These are phyloP conservation scores for Hucho hucho DNA, from an alignment of 2,113 vertebrate species.

Conservation along the genomic window DNA sequence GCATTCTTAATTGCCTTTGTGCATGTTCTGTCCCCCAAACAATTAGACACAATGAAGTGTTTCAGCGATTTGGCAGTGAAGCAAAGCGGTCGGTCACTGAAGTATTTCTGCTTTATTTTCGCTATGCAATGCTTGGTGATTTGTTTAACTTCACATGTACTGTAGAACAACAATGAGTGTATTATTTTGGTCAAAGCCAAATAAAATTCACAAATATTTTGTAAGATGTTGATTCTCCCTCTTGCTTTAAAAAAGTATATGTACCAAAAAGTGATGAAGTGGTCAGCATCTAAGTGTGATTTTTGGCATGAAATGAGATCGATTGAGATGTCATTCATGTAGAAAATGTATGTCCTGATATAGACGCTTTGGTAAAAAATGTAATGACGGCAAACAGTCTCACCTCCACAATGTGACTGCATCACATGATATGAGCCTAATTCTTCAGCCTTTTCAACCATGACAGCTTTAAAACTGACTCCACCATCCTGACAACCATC, in stretches of 20 bases:
- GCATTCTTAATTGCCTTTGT: slow-evolving; percentile 58
- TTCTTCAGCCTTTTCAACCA: neutral
- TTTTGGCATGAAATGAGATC: neutral
- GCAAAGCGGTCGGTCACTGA: slow-evolving; percentile 9
- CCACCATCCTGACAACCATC: slow-evolving; percentile 10
- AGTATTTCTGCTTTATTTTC: slow-evolving; percentile 42
- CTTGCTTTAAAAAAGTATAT: neutral
- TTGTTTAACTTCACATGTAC: slow-evolving; percentile 28
- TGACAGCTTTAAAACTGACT: neutral
- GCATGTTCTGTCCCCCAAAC: slow-evolving; percentile 53
- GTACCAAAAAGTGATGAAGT: neutral
- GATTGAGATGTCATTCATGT: slow-evolving; percentile 7
- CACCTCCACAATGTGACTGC: slow-evolving; percentile 5
- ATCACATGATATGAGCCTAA: neutral
- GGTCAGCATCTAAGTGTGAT: neutral
- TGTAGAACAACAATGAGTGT: slow-evolving; percentile 37
- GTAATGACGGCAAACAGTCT: neutral
- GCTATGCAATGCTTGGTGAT: slow-evolving; percentile 34
- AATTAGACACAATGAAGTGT: slow-evolving; percentile 58
- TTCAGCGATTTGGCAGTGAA: slow-evolving; percentile 47
- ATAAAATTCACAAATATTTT: slow-evolving; percentile 61
- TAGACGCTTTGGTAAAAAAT: too few relatives aligned
- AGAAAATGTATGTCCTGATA: neutral
- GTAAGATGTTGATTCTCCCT: slow-evolving; percentile 20
- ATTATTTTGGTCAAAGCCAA: slow-evolving; percentile 41